Evolutionary conservation across 2,888 invertebrate species (phyloP).

Genomic region (Saturnia japonica): DNA sequence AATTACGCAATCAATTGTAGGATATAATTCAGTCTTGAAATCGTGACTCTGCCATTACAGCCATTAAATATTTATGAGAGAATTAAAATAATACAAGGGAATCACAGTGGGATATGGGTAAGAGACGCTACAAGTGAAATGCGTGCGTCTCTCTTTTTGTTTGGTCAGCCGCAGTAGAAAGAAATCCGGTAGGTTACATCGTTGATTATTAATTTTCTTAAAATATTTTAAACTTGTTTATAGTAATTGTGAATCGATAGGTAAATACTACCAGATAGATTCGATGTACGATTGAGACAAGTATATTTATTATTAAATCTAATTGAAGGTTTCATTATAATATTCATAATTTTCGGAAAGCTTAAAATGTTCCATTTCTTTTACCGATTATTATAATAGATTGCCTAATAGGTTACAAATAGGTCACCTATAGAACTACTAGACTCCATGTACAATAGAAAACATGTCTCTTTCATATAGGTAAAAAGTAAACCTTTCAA

Average conservation of each 20-base stretch:
- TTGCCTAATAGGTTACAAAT: too few species aligned
- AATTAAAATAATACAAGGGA: constrained; percentile 33
- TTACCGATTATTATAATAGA: too few species aligned
- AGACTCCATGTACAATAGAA: neutral
- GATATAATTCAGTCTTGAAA: constrained; percentile 24
- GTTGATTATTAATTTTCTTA: neutral
- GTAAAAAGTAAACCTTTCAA: neutral
- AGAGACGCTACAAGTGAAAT: constrained; percentile 17
- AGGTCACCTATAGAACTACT: neutral
- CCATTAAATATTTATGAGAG: constrained; percentile 33
- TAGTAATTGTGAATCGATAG: neutral
- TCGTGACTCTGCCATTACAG: constrained; percentile 27
- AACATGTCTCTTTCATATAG: neutral
- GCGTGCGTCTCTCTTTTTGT: constrained; percentile 16
- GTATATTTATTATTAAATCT: neutral
- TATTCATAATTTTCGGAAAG: neutral
- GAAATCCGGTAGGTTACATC: neutral
- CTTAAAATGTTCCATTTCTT: neutral
- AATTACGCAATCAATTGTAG: constrained; percentile 10
- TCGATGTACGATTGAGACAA: neutral
- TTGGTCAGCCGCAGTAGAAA: neutral
- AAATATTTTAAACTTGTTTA: too few species aligned
- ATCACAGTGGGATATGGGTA: constrained; percentile 25
- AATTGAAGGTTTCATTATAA: neutral
- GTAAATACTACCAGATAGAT: neutral